Evolutionary conservation across 2,113 vertebrate genomes (phyloP).

Genomic region (Ailuropoda melanoleuca): DNA sequence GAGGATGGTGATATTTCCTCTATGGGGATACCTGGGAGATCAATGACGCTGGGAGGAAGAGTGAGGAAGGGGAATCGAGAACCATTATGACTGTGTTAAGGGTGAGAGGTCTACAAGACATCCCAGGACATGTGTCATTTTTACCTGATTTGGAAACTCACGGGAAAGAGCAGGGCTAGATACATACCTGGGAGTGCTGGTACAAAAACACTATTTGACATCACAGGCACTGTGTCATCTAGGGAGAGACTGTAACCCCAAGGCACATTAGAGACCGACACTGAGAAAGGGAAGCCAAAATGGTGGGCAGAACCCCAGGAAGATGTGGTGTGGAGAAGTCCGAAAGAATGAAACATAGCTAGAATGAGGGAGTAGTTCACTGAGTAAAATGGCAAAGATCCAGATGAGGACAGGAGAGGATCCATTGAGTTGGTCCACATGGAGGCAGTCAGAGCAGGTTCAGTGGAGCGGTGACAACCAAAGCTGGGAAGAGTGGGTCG

Average conservation of each 20-base stretch:
- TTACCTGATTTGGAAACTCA: not conserved
- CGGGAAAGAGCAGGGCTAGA: not conserved
- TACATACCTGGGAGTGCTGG: not conserved
- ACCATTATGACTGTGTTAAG: not conserved
- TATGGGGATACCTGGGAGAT: not conserved
- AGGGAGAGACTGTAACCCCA: not conserved
- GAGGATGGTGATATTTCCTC: not conserved
- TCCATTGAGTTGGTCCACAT: accelerated
- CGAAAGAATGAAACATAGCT: not conserved
- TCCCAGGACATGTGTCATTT: not conserved
- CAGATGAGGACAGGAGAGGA: not conserved
- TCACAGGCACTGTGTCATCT: not conserved
- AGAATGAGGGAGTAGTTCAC: not conserved
- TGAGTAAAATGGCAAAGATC: not conserved
- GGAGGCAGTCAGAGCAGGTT: not conserved
- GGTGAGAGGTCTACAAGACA: not conserved
- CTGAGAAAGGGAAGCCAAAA: not conserved
- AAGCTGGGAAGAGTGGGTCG: not conserved
- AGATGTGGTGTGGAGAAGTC: not conserved
- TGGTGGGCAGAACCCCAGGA: not conserved
- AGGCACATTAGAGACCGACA: not conserved
- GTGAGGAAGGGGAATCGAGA: not conserved
- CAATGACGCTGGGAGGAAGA: not conserved
- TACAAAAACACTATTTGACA: not conserved
- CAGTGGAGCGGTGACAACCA: not conserved